Evolutionary conservation across 1,140 invertebrate genomes (phyloP).

Genomic region (Achroia grisella): DNA sequence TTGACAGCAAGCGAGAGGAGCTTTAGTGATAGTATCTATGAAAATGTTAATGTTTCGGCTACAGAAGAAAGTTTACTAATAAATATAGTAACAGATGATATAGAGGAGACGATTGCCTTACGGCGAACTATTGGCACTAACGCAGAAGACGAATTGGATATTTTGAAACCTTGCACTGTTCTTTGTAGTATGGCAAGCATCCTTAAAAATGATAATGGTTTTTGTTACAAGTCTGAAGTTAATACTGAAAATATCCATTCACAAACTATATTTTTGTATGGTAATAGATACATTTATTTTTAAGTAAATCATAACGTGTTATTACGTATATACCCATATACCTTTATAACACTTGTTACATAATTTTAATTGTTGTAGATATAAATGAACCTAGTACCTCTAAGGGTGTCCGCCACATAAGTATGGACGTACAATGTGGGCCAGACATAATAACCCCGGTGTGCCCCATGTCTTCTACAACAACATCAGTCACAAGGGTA

Average conservation of each 20-base stretch:
- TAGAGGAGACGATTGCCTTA: conserved; percentile 40
- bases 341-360: too few relatives aligned
- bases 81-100: conserved; percentile 38
- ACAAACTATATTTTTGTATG: conserved; percentile 48
- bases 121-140: conserved; percentile 40
- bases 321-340: too few relatives aligned
- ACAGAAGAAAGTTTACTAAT: conserved; percentile 41
- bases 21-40: background rate
- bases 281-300: conserved; percentile 16
- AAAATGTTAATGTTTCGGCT: conserved; percentile 18
- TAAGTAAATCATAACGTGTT: background rate
- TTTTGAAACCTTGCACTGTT: conserved; percentile 20
- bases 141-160: conserved; percentile 14
- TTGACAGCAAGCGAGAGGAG: background rate
- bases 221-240: too few relatives aligned
- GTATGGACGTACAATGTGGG: conserved; percentile 58
- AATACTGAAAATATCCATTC: conserved; percentile 28
- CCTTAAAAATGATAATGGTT: conserved; percentile 25
- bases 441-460: conserved; percentile 24
- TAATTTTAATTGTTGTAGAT: conserved; percentile 23
- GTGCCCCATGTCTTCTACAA: conserved; percentile 21
- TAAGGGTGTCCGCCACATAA: conserved; percentile 48
- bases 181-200: conserved; percentile 26
- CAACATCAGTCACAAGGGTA: conserved; percentile 29
- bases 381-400: conserved; percentile 62